Evolutionary conservation across 2,797 vertebrate genomes (phyloP), one percentile per base, ranked within the genome.

Genomic region (Pangasius larnaudii): DNA sequence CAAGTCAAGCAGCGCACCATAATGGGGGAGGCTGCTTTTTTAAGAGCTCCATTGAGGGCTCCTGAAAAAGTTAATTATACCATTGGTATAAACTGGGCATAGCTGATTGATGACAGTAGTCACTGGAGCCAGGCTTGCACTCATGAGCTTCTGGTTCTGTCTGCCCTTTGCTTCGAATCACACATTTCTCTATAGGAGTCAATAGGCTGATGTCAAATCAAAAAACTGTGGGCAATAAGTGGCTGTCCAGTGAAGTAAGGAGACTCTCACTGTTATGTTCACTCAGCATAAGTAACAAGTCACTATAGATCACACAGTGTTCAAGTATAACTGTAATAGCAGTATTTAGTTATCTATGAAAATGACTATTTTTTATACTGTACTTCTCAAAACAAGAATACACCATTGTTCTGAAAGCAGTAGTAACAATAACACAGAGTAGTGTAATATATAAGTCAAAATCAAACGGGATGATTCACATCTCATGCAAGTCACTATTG

Each of bases 121-220:
- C 84, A 74, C 89, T 91, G 91, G 87, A 91, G 86, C 51, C 2
- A 36, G 81, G 86, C 91, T 89, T 56, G 84, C 5, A n/a, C 88
- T 87, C 83, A 46, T 39, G 86, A 91, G 91, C 88, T 90, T 93
- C 92, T 92, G 90, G 84, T 91, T 46, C 88, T 84, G 89, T 71
- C 59, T 69, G 63, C 30, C 56, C 27, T 82, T 85, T 85, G 46
- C 67, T 86, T 86, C 33, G 30, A 81, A 84, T 69, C 61, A 69
- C 86, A 83, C 84, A 19, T 30, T 87, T 61, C 69, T 65, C 59
- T 80, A 75, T n/a, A 77, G 0, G 69, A 74, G 2, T 90, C 87
- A 91, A 93, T 90, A 93, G 91, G 90, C 85, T 91, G 90, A 92
- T 90, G 91, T 89, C 91, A 91, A 92, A 90, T 91, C 4, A 90